Evolutionary conservation across 2,797 vertebrate genomes (phyloP).

Genomic region (Cyprinella venusta): DNA sequence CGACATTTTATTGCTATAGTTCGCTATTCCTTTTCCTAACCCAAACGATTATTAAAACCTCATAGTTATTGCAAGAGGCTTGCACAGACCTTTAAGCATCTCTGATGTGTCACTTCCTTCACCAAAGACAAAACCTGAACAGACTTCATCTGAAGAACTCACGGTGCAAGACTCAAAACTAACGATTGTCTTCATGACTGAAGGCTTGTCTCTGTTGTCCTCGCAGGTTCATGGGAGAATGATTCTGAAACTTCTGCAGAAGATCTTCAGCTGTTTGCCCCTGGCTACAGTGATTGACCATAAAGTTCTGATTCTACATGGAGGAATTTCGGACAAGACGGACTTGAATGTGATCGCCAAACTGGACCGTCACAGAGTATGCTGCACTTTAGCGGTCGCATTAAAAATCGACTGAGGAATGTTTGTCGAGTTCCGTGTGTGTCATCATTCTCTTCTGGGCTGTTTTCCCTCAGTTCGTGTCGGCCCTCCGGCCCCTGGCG

Average conservation of each 20-base stretch:
- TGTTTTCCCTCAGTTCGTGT: slow-evolving; percentile 79
- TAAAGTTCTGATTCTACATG: slow-evolving; percentile 90
- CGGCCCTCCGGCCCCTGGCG: slow-evolving; percentile 81
- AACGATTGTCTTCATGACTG: background rate
- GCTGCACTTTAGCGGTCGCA: background rate
- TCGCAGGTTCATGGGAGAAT: slow-evolving; percentile 86
- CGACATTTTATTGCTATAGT: too few relatives aligned
- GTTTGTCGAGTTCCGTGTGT: background rate
- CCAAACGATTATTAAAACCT: background rate
- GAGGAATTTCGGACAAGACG: slow-evolving; percentile 89
- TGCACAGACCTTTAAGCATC: background rate
- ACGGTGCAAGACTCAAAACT: background rate
- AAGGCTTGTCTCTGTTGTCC: background rate
- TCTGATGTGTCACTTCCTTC: background rate
- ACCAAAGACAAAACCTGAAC: background rate
- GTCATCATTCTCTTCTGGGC: background rate
- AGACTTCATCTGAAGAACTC: background rate
- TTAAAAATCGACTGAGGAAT: background rate
- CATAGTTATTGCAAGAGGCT: background rate
- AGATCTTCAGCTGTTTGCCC: slow-evolving; percentile 92
- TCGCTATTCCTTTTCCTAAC: background rate
- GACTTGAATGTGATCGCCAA: slow-evolving; percentile 83
- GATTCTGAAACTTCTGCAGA: slow-evolving; percentile 87
- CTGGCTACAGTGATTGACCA: slow-evolving; percentile 89
- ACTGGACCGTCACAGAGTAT: slow-evolving; percentile 87